Conservation (phyloP, 2,797 vertebrate species). For the Parauchenoglanis ngamensis region DNA sequence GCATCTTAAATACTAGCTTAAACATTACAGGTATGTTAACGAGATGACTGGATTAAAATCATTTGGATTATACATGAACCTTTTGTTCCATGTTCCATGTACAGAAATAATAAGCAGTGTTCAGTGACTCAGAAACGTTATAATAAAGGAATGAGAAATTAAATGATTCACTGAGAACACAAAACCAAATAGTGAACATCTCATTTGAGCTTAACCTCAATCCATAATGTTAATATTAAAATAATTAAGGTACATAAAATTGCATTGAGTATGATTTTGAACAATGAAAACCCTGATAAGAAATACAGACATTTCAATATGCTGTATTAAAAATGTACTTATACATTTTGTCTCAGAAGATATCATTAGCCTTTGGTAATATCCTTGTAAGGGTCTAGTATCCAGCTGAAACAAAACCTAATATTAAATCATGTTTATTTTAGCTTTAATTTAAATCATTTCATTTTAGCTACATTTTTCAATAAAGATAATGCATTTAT, state of each 20-base stretch:
- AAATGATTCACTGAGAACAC: constrained; percentile 27
- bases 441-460: background rate
- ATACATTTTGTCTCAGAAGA: background rate
- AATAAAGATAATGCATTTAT: background rate
- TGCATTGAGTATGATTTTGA: background rate
- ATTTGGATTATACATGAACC: constrained; percentile 16
- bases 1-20: background rate
- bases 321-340: background rate
- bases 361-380: background rate
- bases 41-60: constrained; percentile 17
- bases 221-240: constrained; percentile 46
- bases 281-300: background rate
- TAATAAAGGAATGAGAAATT: constrained; percentile 35
- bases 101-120: constrained; percentile 27
- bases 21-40: background rate
- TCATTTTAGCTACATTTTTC: background rate
- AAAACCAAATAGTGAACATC: constrained; percentile 36
- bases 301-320: background rate
- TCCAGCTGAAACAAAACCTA: background rate
- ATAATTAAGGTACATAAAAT: constrained; percentile 30
- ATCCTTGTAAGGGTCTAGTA: background rate
- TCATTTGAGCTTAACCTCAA: constrained; percentile 31
- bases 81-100: constrained; percentile 30
- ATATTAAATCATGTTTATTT: constrained; percentile 13
- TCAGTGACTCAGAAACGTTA: constrained; percentile 24